A percentile compares a stretch with the other conserved stretches of the same genome.
Evolutionary conservation across 2,113 vertebrate species (phyloP).

Genomic region (Ranitomeya imitator): DNA sequence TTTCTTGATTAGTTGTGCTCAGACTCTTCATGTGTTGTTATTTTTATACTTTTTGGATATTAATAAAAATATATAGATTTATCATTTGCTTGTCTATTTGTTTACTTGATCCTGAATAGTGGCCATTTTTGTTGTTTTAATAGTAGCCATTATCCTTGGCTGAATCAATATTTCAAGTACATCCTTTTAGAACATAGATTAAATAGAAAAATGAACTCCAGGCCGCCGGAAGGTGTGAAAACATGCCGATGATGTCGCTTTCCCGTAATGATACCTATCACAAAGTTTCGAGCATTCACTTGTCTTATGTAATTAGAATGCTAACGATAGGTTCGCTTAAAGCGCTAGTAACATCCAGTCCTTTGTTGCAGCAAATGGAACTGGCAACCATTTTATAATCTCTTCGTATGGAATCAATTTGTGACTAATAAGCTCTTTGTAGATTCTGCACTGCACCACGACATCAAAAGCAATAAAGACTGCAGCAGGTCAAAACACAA

Average conservation of each 20-base stretch:
- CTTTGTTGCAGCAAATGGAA: neutral
- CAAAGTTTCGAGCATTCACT: neutral
- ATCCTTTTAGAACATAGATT: neutral
- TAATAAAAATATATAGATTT: too few species aligned
- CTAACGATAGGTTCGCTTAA: neutral
- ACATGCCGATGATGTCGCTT: too few species aligned
- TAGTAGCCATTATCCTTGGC: too few species aligned
- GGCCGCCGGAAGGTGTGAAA: neutral
- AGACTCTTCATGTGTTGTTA: too few species aligned
- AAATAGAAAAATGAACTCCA: neutral
- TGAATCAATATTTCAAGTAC: too few species aligned
- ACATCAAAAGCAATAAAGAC: constrained; percentile 2
- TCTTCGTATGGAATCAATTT: neutral
- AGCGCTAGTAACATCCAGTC: neutral
- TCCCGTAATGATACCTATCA: too few species aligned
- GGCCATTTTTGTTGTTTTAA: too few species aligned
- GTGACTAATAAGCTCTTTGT: neutral
- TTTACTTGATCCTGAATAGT: too few species aligned
- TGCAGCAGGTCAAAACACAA: neutral
- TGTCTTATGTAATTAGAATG: neutral
- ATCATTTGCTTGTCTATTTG: too few species aligned
- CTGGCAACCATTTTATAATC: neutral
- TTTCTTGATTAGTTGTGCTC: too few species aligned
- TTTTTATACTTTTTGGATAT: too few species aligned
- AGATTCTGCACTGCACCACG: neutral